Conservation (phyloP, 2,113 vertebrate species). For the Parus major region DNA sequence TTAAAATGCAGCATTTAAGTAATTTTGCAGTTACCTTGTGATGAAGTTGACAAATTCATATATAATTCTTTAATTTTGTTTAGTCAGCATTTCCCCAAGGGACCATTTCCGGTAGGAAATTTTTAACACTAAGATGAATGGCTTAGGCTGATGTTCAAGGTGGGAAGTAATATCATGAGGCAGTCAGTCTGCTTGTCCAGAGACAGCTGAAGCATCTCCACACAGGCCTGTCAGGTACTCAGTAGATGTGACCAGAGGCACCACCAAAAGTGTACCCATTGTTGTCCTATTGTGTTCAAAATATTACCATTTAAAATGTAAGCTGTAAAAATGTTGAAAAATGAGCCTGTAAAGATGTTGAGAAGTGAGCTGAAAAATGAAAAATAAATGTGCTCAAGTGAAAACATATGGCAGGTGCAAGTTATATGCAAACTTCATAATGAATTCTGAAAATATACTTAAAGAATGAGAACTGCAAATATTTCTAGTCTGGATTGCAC, state of each 20-base stretch:
- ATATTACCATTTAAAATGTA: not conserved
- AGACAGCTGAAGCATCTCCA: not conserved
- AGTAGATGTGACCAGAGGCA: not conserved
- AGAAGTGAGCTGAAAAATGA: not conserved
- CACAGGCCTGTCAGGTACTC: not conserved
- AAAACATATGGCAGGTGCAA: constrained; percentile 35
- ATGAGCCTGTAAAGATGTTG: not conserved
- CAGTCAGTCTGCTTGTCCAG: not conserved
- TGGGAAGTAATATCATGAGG: not conserved
- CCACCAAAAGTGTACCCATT: fast-evolving
- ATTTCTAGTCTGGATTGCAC: not conserved
- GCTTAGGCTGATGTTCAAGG: not conserved
- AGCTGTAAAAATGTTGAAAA: not conserved
- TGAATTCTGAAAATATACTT: not conserved
- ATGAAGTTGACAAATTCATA: not conserved
- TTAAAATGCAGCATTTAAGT: not conserved
- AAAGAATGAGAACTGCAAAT: constrained; percentile 11
- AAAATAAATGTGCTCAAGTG: not conserved
- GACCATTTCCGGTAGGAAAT: not conserved
- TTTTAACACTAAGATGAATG: not conserved
- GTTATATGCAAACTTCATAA: not conserved
- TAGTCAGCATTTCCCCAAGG: not conserved
- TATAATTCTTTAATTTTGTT: not conserved
- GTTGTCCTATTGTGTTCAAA: not conserved
- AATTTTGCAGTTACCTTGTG: not conserved